These are phyloP conservation scores for Ladona fulva DNA, from an alignment of 1,140 invertebrate genomes.

Conservation along the genomic window DNA sequence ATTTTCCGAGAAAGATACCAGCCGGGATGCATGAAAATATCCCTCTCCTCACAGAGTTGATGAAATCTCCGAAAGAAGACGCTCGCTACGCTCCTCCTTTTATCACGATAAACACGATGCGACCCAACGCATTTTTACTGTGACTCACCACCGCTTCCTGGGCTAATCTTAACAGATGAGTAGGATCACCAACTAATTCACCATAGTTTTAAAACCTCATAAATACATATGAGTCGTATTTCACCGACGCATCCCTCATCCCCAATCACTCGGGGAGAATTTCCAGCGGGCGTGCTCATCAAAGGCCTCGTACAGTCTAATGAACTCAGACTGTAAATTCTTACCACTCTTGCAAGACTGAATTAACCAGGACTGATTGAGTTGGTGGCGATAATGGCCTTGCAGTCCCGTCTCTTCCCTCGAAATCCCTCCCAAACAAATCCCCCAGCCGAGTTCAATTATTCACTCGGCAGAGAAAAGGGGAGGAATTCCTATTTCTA, in stretches of 20 bases:
- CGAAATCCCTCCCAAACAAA: background rate
- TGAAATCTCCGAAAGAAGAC: too few relatives aligned
- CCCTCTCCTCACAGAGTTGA: too few relatives aligned
- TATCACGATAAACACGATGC: too few relatives aligned
- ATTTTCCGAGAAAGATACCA: too few relatives aligned
- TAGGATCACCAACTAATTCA: background rate
- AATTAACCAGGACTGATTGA: constrained; percentile 3
- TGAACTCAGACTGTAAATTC: constrained; percentile 6
- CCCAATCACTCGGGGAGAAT: background rate
- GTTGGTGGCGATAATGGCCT: background rate
- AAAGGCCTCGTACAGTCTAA: background rate
- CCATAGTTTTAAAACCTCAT: background rate
- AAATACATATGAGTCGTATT: background rate
- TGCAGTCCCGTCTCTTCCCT: background rate
- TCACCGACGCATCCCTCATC: background rate
- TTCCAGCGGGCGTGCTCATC: background rate
- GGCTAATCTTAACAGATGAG: background rate
- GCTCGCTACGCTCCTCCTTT: too few relatives aligned
- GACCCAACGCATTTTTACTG: too few relatives aligned
- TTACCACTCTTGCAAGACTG: background rate
- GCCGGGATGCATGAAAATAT: too few relatives aligned
- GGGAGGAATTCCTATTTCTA: background rate
- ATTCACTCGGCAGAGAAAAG: background rate
- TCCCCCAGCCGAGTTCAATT: background rate
- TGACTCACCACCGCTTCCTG: too few relatives aligned